Conservation (phyloP, 2,797 vertebrate species). For the Lophius americanus region DNA sequence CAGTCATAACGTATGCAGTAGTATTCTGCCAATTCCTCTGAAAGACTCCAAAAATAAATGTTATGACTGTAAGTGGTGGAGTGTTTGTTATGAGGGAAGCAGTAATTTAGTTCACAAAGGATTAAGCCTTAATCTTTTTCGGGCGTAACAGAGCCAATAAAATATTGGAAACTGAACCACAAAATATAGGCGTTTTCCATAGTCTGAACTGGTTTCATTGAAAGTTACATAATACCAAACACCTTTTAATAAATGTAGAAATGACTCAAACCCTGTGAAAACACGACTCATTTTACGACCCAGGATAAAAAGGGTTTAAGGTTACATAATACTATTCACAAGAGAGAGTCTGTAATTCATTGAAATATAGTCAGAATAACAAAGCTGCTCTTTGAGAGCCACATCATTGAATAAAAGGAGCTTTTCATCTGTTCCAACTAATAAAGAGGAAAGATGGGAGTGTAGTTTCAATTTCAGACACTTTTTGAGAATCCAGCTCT, state of each 20-base stretch:
- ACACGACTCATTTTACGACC: not conserved
- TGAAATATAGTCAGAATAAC: constrained; percentile 17
- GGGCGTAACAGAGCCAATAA: too few species aligned
- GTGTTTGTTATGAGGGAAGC: too few species aligned
- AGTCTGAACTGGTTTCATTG: too few species aligned
- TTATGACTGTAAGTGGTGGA: too few species aligned
- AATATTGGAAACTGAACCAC: too few species aligned
- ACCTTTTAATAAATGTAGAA: not conserved
- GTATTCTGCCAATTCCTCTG: too few species aligned
- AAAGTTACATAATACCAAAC: too few species aligned
- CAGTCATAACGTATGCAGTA: too few species aligned
- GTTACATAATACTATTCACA: constrained; percentile 11
- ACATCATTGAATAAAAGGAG: not conserved
- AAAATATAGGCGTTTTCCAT: too few species aligned
- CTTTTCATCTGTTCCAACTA: constrained; percentile 33
- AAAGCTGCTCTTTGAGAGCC: constrained; percentile 13
- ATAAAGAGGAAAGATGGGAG: not conserved
- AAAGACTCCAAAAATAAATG: too few species aligned
- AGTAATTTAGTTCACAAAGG: too few species aligned
- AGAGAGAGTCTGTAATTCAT: constrained; percentile 9
- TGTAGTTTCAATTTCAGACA: constrained; percentile 13
- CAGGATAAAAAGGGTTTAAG: not conserved
- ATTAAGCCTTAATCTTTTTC: too few species aligned
- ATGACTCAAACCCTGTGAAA: not conserved
- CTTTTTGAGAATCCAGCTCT: constrained; percentile 21